These are phyloP conservation scores for Achroia grisella DNA, from an alignment of 1,140 invertebrate species.

Conservation along the genomic window DNA sequence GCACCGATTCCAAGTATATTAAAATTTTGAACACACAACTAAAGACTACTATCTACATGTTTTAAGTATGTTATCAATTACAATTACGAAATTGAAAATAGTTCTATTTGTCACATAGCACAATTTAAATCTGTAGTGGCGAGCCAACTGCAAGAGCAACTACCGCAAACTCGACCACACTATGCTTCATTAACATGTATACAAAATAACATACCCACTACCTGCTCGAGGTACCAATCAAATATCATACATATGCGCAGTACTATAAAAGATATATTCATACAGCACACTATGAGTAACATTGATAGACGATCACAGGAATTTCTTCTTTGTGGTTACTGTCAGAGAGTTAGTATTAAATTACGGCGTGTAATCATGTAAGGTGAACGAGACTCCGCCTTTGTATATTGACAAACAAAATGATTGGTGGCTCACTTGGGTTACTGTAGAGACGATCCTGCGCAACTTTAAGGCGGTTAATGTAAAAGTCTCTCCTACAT, in stretches of 20 bases:
- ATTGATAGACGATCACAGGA: too few relatives aligned
- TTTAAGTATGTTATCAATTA: too few relatives aligned
- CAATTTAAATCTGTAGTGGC: slow-evolving; percentile 48
- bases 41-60: too few relatives aligned
- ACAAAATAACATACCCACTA: slow-evolving; percentile 60
- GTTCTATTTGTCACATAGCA: slow-evolving; percentile 46
- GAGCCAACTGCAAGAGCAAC: slow-evolving; percentile 64
- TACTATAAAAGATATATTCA: slow-evolving; percentile 19
- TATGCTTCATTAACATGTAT: slow-evolving; percentile 62
- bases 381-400: slow-evolving; percentile 36
- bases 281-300: too few relatives aligned
- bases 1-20: too few relatives aligned
- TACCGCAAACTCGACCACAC: slow-evolving; percentile 65
- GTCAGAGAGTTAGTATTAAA: background rate
- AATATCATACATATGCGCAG: slow-evolving; percentile 20
- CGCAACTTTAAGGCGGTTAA: slow-evolving; percentile 38
- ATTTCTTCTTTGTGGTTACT: too few relatives aligned
- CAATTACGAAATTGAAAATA: background rate
- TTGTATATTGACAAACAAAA: slow-evolving; percentile 51
- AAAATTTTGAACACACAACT: too few relatives aligned
- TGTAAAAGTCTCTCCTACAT: slow-evolving; percentile 12
- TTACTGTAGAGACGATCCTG: slow-evolving; percentile 53
- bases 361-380: slow-evolving; percentile 13
- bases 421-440: slow-evolving; percentile 50
- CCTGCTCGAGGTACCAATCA: slow-evolving; percentile 8